Percentiles rank a stretch among this genome's conserved stretches.
Evolutionary conservation across 2,888 invertebrate species (phyloP).

Genomic region (Nysson spinosus): DNA sequence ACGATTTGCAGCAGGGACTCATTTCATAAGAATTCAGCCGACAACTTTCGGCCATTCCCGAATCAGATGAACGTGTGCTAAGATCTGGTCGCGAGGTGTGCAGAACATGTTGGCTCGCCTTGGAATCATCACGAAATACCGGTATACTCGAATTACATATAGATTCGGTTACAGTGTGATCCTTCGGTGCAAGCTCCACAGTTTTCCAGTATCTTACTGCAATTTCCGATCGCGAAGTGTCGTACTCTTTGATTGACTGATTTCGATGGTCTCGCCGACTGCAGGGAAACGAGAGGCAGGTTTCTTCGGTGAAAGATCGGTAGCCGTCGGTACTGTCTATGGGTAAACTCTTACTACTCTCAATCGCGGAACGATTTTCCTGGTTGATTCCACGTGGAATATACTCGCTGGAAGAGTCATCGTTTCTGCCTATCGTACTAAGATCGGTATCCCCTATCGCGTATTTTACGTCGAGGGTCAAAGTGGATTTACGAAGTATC

Average conservation of each 20-base stretch:
- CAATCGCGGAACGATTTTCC: slow-evolving; percentile 40
- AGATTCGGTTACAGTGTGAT: not conserved
- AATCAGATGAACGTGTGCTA: slow-evolving; percentile 82
- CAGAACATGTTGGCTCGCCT: too few relatives aligned
- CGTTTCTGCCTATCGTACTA: slow-evolving; percentile 40
- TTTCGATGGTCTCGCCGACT: not conserved
- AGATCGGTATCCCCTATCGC: slow-evolving; percentile 60
- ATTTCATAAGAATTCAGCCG: slow-evolving; percentile 70
- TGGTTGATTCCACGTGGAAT: slow-evolving; percentile 34
- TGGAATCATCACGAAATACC: too few relatives aligned
- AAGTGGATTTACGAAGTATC: slow-evolving; percentile 67
- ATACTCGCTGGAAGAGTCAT: slow-evolving; percentile 52
- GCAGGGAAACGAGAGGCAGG: not conserved
- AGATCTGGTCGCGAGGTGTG: slow-evolving; percentile 40
- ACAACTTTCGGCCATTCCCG: slow-evolving; percentile 91
- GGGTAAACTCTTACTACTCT: slow-evolving; percentile 65
- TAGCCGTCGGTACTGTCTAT: slow-evolving; percentile 1
- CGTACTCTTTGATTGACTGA: slow-evolving; percentile 13
- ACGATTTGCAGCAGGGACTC: slow-evolving; percentile 66
- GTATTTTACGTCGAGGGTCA: slow-evolving; percentile 73
- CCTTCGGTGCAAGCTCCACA: slow-evolving; percentile 32
- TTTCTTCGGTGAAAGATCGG: slow-evolving; percentile 23
- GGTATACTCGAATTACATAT: too few relatives aligned
- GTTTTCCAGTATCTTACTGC: slow-evolving; percentile 51
- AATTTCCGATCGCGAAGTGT: slow-evolving; percentile 24